A percentile compares a stretch with the other conserved stretches of the same genome.
phyloP scores from a whole-genome alignment of 2,113 vertebrate genomes.

The Malurus elegans region DNA sequence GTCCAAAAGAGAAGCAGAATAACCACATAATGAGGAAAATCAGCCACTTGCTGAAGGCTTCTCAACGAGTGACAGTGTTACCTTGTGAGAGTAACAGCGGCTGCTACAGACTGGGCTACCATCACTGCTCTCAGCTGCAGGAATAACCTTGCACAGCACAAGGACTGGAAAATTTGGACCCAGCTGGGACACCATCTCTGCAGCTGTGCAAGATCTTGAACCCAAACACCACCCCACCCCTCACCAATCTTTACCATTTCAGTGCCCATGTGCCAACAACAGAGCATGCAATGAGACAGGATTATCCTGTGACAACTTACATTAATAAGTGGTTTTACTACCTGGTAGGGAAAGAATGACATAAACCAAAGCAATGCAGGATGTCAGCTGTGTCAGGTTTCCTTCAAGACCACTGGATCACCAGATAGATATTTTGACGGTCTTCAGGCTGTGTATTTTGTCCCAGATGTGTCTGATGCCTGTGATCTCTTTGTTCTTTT shows the following conservation, averaged over 20 bases:
- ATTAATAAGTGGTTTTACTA: neutral
- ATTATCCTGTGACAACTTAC: neutral
- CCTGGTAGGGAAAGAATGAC: neutral
- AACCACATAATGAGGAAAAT: neutral
- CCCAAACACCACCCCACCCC: neutral
- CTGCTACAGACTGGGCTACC: neutral
- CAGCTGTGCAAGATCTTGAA: neutral
- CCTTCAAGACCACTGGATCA: neutral
- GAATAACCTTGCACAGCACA: neutral
- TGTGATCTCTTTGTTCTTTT: neutral
- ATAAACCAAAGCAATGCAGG: neutral
- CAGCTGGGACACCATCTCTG: neutral
- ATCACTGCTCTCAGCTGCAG: neutral
- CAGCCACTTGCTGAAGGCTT: neutral
- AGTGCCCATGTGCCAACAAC: neutral
- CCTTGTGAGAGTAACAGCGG: neutral
- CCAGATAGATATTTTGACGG: neutral
- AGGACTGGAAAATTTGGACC: neutral
- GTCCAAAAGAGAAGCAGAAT: neutral
- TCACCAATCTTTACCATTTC: neutral
- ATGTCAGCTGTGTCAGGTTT: neutral
- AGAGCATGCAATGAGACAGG: neutral
- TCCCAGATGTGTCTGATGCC: neutral
- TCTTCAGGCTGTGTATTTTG: neutral
- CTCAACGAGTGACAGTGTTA: neutral